Evolutionary conservation across 2,888 invertebrate species (phyloP).

Genomic region (Neoitamus cyanurus): DNA sequence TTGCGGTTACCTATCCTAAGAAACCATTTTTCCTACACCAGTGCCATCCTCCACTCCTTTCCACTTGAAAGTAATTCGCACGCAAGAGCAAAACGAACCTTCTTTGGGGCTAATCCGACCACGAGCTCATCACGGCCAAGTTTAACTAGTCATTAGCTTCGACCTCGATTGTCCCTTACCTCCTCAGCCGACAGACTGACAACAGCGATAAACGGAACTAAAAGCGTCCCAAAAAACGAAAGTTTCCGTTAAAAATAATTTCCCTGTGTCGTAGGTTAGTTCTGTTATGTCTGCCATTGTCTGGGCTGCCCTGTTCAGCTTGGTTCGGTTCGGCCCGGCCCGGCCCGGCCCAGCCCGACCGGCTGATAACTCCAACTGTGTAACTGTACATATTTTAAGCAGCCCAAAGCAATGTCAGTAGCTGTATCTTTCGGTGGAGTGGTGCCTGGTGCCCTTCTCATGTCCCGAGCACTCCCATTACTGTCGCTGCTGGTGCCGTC

Average conservation of each 20-base stretch:
- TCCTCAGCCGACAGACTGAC: neutral
- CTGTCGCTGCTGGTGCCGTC: neutral
- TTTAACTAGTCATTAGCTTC: constrained; percentile 28
- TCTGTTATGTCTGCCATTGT: constrained; percentile 43
- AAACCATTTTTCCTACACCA: neutral
- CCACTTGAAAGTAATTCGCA: neutral
- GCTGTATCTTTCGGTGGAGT: neutral
- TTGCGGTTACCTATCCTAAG: neutral
- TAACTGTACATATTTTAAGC: constrained; percentile 41
- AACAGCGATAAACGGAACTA: constrained; percentile 24
- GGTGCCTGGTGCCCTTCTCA: constrained; percentile 31
- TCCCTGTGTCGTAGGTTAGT: constrained; percentile 43
- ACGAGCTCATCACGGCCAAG: neutral
- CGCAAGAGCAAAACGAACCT: neutral
- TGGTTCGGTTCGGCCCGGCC: neutral
- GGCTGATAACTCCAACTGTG: constrained; percentile 13
- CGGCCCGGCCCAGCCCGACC: neutral
- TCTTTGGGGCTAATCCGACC: neutral
- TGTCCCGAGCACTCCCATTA: constrained; percentile 2
- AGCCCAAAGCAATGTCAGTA: constrained; percentile 11
- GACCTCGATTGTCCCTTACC: neutral
- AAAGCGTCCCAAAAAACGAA: constrained; percentile 41
- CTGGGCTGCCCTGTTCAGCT: neutral
- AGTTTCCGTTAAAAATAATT: constrained; percentile 45
- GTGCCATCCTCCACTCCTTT: neutral